These are phyloP conservation scores for Pogonomyrmex californicus DNA, from an alignment of 1,140 invertebrate genomes.

Conservation along the genomic window DNA sequence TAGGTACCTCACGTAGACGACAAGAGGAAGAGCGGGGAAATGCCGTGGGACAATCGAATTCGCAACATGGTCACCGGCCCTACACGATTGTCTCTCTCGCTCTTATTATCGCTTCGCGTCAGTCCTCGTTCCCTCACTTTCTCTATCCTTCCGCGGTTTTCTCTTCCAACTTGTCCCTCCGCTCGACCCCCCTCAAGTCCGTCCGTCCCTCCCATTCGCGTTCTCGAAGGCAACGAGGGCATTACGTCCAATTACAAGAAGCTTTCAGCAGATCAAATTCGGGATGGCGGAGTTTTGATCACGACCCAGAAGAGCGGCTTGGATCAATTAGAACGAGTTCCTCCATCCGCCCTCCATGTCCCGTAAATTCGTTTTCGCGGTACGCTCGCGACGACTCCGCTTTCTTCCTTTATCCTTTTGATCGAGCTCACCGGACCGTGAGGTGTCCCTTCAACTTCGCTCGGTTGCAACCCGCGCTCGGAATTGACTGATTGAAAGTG, in stretches of 20 bases:
- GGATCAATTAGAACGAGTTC: conserved; percentile 72
- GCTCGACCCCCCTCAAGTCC: neutral
- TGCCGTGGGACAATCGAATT: conserved; percentile 78
- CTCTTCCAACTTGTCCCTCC: conserved; percentile 28
- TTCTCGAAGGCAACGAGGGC: conserved; percentile 56
- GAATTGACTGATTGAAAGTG: conserved; percentile 66
- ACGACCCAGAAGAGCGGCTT: conserved; percentile 75
- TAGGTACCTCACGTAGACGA: conserved; percentile 35
- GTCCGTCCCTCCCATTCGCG: neutral
- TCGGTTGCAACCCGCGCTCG: conserved; percentile 34
- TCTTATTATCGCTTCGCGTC: conserved; percentile 63
- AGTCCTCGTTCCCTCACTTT: neutral
- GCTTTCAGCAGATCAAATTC: conserved; percentile 80
- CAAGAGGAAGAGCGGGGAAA: conserved; percentile 16
- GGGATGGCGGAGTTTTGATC: conserved; percentile 79
- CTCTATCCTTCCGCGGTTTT: conserved; percentile 36
- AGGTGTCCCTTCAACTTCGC: conserved; percentile 62
- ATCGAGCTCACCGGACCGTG: conserved; percentile 47
- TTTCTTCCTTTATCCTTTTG: conserved; percentile 76
- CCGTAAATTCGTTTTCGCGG: conserved; percentile 69
- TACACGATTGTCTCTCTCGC: conserved; percentile 45
- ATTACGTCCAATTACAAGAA: conserved; percentile 81
- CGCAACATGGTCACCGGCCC: conserved; percentile 68
- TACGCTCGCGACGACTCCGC: conserved; percentile 47
- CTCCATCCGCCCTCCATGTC: neutral